These are phyloP conservation scores for Emydoidea blandingii DNA, from an alignment of 2,797 vertebrate genomes.

Conservation along the genomic window DNA sequence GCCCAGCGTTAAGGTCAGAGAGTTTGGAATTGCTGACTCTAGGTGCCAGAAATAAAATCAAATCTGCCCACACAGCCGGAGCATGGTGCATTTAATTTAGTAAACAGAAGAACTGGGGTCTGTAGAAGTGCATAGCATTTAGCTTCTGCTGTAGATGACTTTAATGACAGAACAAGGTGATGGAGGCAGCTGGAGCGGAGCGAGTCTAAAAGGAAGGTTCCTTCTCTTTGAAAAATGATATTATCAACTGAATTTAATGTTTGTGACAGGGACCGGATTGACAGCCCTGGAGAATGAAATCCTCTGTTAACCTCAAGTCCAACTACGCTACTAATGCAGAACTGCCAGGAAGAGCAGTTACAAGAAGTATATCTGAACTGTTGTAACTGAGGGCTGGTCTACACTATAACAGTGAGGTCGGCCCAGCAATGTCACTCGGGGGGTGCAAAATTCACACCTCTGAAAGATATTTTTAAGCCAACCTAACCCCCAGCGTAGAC, in stretches of 20 bases:
- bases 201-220: not conserved
- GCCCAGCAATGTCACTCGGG: not conserved
- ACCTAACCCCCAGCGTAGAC: not conserved
- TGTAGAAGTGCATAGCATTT: not conserved
- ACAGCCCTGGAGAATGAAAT: not conserved
- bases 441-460: not conserved
- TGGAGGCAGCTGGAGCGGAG: not conserved
- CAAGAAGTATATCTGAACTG: not conserved
- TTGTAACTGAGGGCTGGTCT: not conserved
- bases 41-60: not conserved
- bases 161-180: not conserved
- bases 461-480: not conserved
- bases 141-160: not conserved
- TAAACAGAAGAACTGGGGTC: not conserved
- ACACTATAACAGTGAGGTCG: not conserved
- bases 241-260: slow-evolving; percentile 10
- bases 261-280: not conserved
- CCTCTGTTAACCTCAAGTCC: not conserved
- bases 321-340: not conserved
- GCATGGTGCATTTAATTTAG: not conserved
- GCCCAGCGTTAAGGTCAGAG: not conserved
- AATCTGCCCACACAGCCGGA: not conserved
- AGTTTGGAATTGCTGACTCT: not conserved
- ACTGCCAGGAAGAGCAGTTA: not conserved
- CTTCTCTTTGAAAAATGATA: slow-evolving; percentile 26